Base-by-base conservation (phyloP, 2,113 vertebrate species). In the Dipodomys ordii region DNA sequence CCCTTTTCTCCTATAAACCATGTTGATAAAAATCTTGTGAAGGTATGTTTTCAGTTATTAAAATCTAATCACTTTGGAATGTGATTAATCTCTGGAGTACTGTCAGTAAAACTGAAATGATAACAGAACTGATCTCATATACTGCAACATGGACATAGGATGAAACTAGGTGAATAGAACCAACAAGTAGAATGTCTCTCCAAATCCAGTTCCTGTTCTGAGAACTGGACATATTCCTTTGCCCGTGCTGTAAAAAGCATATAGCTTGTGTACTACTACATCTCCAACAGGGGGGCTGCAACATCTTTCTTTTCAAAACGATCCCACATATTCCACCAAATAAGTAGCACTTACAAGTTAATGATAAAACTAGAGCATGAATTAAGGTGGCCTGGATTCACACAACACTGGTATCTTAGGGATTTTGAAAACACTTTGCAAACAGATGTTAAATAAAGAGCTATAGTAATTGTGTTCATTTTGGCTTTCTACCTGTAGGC, bases 51-150 rank as follows among this genome's bases (percentile, higher is more conserved):
- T 16, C 83, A 44, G 25, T 90, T 86, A 83, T 44, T 83, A 71
- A n/a, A 80, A 87, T 89, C 86, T 30, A 92, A 13, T 27, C 67
- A 69, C 46, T 72, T 93, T 83, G 67, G 60, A 89, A 91, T 28
- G 7, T 64, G 49, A 67, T 49, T 78, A 65, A 64, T 87, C 57
- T 86, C 35, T 74, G 30, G 62, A 25, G 49, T 27, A 23, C 35
- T 89, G 5, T 71, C 18, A 79, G 39, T 65, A 89, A 95, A 86
- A 71, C 28, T 83, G 32, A 94, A 90, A n/a, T 46, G 78, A 87
- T 74, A 62, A 60, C 64, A 79, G 46, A 57, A 57, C 15, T 72
- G 64, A 46, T 20, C 86, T 10, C 7, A 80, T 13, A 15, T 53
- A 78, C 28, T 32, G n/a, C 49, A 84, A 27, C 4, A 60, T 71